Base-by-base conservation (phyloP, 1,140 invertebrate species). In the Neoseiulus cucumeris region DNA sequence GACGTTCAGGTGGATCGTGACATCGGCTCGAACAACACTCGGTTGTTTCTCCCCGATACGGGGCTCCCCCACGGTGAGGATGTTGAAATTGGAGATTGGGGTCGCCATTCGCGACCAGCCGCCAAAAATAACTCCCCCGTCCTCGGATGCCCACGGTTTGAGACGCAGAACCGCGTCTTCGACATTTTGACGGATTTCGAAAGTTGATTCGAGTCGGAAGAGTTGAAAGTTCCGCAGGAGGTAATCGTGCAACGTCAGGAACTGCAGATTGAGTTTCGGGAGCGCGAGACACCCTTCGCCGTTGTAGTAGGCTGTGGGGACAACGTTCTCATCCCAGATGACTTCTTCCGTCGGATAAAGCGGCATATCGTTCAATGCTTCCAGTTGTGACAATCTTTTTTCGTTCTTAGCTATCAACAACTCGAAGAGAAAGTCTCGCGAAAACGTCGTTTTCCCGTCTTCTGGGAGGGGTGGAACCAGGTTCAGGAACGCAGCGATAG, bases 51-150 rank as follows among this genome's bases (percentile, higher is more conserved):
- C 93, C 0, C 95, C 86, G 39, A 84, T 76, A 44, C 79, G 75
- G 6, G 82, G 82, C 72, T 82, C 81, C 4, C 79, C 80, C 29
- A 78, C 78, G 78, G 97, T 91, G n/a, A 97, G 89, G 18, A 98
- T 87, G 12, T 87, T 86, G 77, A 98, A 97, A 67, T 84, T 84
- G 7, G 84, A 80, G 44, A 99, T 89, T 0, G 91, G 90, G 71
- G 96, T 87, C 1, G 95, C 94, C 95, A 99, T 98, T 68, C 93
- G 80, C 0, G 95, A 92, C 93, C 94, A 98, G 18, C 95, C 94
- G 7, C 90, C 90, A 78, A 94, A 99, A 70, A 89, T 86, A 30
- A 85, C 84, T 64, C 82, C 84, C 0, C 82, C 85, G 75, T 93
- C 87, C 80, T 96, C 91, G 7, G 88, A 80, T 77, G 82, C 82